These are phyloP conservation scores for Tanytarsus gracilentus DNA, from an alignment of 2,888 invertebrate genomes.

Conservation along the genomic window DNA sequence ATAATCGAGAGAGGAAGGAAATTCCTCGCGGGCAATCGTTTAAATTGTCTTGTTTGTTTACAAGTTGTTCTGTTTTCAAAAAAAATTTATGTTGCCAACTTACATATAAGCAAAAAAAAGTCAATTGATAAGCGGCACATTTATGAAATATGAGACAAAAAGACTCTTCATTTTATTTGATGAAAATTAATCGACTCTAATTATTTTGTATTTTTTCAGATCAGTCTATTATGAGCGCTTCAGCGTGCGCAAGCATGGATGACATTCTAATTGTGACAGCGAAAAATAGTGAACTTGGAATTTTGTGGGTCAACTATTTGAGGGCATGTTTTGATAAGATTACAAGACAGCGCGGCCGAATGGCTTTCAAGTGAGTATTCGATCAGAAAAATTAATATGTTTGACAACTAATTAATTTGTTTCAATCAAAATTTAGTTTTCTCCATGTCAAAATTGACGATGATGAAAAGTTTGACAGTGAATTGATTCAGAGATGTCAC, in stretches of 20 bases:
- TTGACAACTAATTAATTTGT: slow-evolving; percentile 5
- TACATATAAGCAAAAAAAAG: not conserved
- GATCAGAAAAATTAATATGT: slow-evolving; percentile 23
- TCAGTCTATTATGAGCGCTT: slow-evolving; percentile 17
- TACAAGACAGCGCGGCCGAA: slow-evolving; percentile 68
- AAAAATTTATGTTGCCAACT: not conserved
- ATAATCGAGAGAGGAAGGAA: no score
- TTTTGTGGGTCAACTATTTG: slow-evolving; percentile 72
- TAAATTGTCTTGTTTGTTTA: no score
- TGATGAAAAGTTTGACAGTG: slow-evolving; percentile 45
- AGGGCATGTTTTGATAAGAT: slow-evolving; percentile 76
- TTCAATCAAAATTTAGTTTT: slow-evolving; percentile 47
- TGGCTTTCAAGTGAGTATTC: slow-evolving; percentile 65
- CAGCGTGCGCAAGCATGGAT: slow-evolving; percentile 48
- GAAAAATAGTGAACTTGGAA: slow-evolving; percentile 67
- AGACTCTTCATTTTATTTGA: not conserved
- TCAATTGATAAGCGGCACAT: not conserved
- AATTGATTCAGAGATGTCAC: slow-evolving; percentile 46
- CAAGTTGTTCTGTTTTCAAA: no score
- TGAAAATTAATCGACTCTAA: not conserved
- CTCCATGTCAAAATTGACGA: slow-evolving; percentile 68
- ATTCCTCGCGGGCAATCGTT: no score
- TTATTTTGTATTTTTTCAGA: slow-evolving; percentile 15
- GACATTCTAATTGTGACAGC: slow-evolving; percentile 74
- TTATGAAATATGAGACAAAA: not conserved